Conservation (phyloP, 2,888 invertebrate species). For the Nycteola revayana region DNA sequence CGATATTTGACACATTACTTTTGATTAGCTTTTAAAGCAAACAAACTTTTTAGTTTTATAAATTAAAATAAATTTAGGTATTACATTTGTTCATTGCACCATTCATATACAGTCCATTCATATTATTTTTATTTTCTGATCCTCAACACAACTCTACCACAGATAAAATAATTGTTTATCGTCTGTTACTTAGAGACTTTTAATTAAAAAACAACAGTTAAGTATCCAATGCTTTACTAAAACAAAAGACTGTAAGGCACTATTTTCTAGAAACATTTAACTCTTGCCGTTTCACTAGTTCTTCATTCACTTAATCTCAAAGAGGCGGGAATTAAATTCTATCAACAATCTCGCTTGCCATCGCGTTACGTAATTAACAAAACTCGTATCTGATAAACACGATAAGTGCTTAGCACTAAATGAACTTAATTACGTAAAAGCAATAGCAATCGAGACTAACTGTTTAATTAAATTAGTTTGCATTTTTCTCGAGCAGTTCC, state of each 20-base stretch:
- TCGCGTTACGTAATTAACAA: constrained; percentile 20
- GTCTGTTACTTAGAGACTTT: too few relatives aligned
- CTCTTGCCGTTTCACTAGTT: background rate
- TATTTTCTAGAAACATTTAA: background rate
- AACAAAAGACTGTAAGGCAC: background rate
- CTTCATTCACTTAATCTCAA: constrained; percentile 1
- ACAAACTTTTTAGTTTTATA: too few relatives aligned
- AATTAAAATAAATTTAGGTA: too few relatives aligned
- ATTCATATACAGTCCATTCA: too few relatives aligned
- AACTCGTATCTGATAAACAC: constrained; percentile 17
- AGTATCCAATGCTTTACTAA: background rate
- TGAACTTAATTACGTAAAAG: constrained; percentile 22
- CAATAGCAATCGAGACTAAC: constrained; percentile 12
- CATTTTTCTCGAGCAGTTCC: constrained; percentile 10
- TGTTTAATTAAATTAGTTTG: constrained; percentile 24
- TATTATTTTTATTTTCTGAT: too few relatives aligned
- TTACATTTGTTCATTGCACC: too few relatives aligned
- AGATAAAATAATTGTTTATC: too few relatives aligned
- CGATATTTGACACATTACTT: too few relatives aligned
- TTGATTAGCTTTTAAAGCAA: too few relatives aligned
- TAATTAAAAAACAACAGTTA: background rate
- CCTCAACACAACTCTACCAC: too few relatives aligned
- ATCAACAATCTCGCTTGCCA: constrained; percentile 9
- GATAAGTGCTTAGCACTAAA: constrained; percentile 7
- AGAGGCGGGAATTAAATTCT: background rate